Percentiles rank a stretch among this genome's conserved stretches.
Evolutionary conservation across 1,140 invertebrate genomes (phyloP).

Genomic region (Macrobrachium rosenbergii): DNA sequence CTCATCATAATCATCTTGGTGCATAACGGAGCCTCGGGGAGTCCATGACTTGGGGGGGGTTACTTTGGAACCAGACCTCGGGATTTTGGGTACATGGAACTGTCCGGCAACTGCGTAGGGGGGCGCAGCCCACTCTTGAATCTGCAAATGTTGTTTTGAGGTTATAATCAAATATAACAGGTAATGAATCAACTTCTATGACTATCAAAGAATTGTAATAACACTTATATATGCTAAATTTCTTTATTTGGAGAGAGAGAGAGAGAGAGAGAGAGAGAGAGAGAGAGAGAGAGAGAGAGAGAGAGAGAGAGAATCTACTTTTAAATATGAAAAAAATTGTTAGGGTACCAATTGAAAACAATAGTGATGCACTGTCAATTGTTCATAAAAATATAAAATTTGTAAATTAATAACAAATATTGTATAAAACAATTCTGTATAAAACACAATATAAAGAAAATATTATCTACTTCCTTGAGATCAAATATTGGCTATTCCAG

Average conservation of each 20-base stretch:
- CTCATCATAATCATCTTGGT: slow-evolving; percentile 53
- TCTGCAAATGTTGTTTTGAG: slow-evolving; percentile 27
- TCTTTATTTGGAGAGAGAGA: too few species aligned
- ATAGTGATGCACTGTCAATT: too few species aligned
- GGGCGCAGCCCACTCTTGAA: slow-evolving; percentile 63
- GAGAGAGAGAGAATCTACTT: background rate
- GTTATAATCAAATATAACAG: background rate
- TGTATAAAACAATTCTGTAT: too few species aligned
- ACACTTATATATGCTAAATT: too few species aligned
- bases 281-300: too few species aligned
- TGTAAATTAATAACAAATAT: too few species aligned
- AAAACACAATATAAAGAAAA: too few species aligned
- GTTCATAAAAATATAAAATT: too few species aligned
- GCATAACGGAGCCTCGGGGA: slow-evolving; percentile 34
- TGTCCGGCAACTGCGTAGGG: slow-evolving; percentile 63
- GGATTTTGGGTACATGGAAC: slow-evolving; percentile 62
- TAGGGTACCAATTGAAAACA: too few species aligned
- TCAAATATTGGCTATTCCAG: too few species aligned
- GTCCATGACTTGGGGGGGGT: slow-evolving; percentile 35
- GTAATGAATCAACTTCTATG: background rate
- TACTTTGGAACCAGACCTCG: slow-evolving; percentile 64
- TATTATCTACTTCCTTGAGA: too few species aligned
- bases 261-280: too few species aligned
- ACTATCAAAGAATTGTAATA: background rate
- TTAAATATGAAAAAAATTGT: background rate